phyloP scores from a whole-genome alignment of 2,113 vertebrate genomes.

The Coptodon bakossiorum region DNA sequence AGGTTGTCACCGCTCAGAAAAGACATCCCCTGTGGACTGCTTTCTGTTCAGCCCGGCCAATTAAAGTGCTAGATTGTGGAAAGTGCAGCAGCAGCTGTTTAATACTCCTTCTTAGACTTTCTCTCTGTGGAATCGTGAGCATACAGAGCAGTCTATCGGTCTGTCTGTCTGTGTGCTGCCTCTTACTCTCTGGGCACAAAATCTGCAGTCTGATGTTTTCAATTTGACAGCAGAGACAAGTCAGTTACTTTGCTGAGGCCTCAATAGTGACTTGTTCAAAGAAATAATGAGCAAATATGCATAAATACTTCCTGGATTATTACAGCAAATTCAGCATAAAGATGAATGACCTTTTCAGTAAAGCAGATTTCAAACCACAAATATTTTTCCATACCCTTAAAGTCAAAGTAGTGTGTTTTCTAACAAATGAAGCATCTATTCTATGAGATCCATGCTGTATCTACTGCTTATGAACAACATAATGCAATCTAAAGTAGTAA shows the following conservation, averaged over 20 bases:
- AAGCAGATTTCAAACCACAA: background rate
- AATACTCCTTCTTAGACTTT: slow-evolving; percentile 19
- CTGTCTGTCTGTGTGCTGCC: background rate
- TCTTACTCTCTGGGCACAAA: background rate
- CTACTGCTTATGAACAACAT: background rate
- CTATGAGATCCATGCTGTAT: background rate
- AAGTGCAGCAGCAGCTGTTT: slow-evolving; percentile 31
- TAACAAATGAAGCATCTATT: background rate
- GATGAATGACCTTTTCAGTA: background rate
- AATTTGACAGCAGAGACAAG: background rate
- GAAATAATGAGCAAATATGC: background rate
- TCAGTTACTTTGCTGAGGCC: background rate
- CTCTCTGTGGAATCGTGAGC: slow-evolving; percentile 5
- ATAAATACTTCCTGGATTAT: background rate
- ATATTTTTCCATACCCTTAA: background rate
- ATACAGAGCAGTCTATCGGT: background rate
- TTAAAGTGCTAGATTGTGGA: slow-evolving; percentile 47
- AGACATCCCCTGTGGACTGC: slow-evolving; percentile 41
- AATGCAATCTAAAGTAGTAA: background rate
- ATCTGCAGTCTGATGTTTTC: background rate
- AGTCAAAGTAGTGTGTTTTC: background rate
- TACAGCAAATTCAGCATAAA: background rate
- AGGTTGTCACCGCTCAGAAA: slow-evolving; percentile 57
- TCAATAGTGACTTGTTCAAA: background rate
- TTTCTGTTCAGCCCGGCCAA: slow-evolving; percentile 49